Conservation (phyloP, 1,140 invertebrate genomes). For the Rhynchophorus ferrugineus region DNA sequence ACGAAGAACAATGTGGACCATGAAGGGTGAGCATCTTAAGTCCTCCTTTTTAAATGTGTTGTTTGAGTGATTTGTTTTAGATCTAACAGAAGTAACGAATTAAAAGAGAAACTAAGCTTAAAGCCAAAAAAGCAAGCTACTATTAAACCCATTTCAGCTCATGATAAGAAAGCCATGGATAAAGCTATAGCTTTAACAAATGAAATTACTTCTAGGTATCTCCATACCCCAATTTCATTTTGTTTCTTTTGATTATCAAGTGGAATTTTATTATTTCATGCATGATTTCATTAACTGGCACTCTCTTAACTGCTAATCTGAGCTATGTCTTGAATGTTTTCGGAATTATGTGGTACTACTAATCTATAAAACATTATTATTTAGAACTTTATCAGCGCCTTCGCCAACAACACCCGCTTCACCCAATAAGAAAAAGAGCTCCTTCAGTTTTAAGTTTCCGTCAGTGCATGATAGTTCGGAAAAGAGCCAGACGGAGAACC, state of each 20-base stretch:
- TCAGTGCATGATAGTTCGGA: constrained; percentile 42
- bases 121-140: constrained; percentile 70
- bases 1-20: constrained; percentile 40
- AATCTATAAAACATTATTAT: too few species aligned
- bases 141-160: constrained; percentile 89
- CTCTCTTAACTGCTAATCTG: too few species aligned
- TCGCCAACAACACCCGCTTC: constrained; percentile 65
- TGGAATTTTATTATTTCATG: too few species aligned
- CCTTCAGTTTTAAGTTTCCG: constrained; percentile 82
- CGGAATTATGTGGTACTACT: too few species aligned
- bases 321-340: too few species aligned
- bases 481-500: constrained; percentile 50
- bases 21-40: constrained; percentile 37
- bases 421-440: constrained; percentile 78
- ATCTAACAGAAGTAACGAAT: constrained; percentile 63
- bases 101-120: constrained; percentile 53
- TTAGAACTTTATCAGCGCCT: constrained; percentile 71
- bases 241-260: too few species aligned
- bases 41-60: background rate
- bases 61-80: constrained; percentile 35
- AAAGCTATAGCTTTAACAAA: constrained; percentile 90
- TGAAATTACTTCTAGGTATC: constrained; percentile 71
- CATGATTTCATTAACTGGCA: too few species aligned
- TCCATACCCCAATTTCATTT: too few species aligned
- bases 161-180: constrained; percentile 88